Evolutionary conservation across 1,140 invertebrate genomes (phyloP).

Genomic region (Belonocnema kinseyi): DNA sequence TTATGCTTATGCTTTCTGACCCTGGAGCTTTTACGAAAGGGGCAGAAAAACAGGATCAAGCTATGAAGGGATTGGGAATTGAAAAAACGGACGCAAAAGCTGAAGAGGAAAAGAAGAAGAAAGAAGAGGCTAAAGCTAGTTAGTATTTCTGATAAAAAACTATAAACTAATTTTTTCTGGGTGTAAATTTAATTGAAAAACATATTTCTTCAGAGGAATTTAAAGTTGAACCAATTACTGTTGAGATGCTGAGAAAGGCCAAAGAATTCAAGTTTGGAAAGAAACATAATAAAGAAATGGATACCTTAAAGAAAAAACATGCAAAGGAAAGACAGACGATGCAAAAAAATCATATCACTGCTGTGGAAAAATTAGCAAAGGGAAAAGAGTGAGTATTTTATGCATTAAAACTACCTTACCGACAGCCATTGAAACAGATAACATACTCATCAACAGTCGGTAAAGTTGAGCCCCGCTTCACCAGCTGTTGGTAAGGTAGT

Average conservation of each 20-base stretch:
- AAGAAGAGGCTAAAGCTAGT: conserved; percentile 64
- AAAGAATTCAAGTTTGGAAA: conserved; percentile 96
- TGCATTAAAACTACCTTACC: too few relatives aligned
- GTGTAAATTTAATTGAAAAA: not conserved
- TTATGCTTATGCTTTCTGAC: conserved; percentile 98
- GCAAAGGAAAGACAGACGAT: conserved; percentile 92
- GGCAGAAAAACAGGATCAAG: conserved; percentile 85
- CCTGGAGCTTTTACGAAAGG: conserved; percentile 92
- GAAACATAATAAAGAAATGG: conserved; percentile 96
- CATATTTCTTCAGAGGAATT: conserved; percentile 72
- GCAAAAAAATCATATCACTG: conserved; percentile 94
- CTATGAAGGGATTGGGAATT: conserved; percentile 80
- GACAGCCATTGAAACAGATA: too few relatives aligned
- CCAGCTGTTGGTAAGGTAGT: too few relatives aligned
- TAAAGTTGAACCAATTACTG: conserved; percentile 91
- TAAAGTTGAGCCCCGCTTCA: too few relatives aligned
- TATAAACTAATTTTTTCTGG: not conserved
- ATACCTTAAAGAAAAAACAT: conserved; percentile 93
- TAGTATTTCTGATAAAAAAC: not conserved
- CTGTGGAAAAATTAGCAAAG: conserved; percentile 95
- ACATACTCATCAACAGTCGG: too few relatives aligned
- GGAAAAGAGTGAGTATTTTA: conserved; percentile 86
- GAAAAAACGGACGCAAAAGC: conserved; percentile 71
- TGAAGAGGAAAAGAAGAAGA: conserved; percentile 70
- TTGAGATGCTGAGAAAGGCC: conserved; percentile 91